phyloP scores from a whole-genome alignment of 2,888 invertebrate species.

The Bedellia somnulentella region DNA sequence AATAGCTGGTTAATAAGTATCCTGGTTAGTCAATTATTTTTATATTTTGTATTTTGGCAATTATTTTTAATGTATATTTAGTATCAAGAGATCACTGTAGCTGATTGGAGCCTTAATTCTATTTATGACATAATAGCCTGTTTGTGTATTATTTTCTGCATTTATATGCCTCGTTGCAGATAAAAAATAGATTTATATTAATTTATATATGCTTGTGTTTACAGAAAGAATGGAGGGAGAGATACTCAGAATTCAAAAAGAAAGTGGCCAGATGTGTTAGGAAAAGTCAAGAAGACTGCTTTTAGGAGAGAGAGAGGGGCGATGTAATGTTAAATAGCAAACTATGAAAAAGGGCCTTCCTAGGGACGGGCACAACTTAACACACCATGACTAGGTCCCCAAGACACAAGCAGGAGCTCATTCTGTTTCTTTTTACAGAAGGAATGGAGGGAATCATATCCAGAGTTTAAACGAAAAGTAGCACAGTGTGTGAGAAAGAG shows the following conservation, averaged over 20 bases:
- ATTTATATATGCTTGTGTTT: no score
- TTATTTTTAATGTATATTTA: no score
- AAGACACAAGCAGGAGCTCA: no score
- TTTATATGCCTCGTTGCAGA: no score
- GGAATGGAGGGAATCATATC: conserved; percentile 97
- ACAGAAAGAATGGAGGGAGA: conserved; percentile 98
- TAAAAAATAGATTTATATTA: no score
- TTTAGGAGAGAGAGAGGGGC: conserved; percentile 66
- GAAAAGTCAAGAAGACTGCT: conserved; percentile 98
- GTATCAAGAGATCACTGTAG: no score
- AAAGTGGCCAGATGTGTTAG: conserved; percentile 97
- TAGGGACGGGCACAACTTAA: conserved; percentile 24
- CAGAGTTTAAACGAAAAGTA: conserved; percentile 97
- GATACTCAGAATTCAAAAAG: conserved; percentile 95
- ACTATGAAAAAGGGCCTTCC: conserved; percentile 47
- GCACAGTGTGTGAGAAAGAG: conserved; percentile 97
- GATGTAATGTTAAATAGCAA: conserved; percentile 31
- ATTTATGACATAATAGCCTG: no score
- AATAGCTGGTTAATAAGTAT: no score
- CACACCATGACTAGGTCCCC: conserved; percentile 10
- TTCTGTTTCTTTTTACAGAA: conserved; percentile 74
- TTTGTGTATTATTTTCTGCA: no score
- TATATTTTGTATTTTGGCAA: no score
- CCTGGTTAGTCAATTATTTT: no score
- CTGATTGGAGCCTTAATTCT: no score